phyloP scores from a whole-genome alignment of 2,113 vertebrate genomes.

The Lepisosteus oculatus region DNA sequence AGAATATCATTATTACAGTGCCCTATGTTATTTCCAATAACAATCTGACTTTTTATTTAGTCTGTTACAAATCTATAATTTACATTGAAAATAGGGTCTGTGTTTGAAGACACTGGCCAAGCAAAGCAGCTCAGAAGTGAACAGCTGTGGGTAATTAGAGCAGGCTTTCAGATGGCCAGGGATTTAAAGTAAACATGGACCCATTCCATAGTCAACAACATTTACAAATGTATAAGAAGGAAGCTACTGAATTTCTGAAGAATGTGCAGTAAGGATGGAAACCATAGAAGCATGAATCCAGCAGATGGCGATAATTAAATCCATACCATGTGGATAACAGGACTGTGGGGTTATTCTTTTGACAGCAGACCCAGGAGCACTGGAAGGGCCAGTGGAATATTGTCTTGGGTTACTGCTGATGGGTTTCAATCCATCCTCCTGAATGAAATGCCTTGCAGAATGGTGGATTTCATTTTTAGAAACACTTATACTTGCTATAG shows the following conservation, averaged over 20 bases:
- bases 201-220: constrained; percentile 94
- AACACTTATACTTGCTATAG: too few relatives aligned
- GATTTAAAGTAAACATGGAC: constrained; percentile 97
- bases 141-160: constrained; percentile 93
- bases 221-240: constrained; percentile 95
- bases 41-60: constrained; percentile 82
- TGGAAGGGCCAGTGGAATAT: constrained; percentile 40
- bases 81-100: constrained; percentile 80
- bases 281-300: constrained; percentile 73
- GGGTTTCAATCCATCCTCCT: constrained; percentile 47
- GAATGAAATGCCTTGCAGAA: constrained; percentile 18
- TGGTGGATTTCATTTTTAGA: too few relatives aligned
- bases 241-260: constrained; percentile 98
- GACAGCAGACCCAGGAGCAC: constrained; percentile 47
- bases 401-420: constrained; percentile 55
- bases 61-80: constrained; percentile 82
- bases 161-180: constrained; percentile 76
- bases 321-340: constrained; percentile 65
- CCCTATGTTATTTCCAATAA: constrained; percentile 77
- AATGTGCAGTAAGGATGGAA: constrained; percentile 86
- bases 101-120: constrained; percentile 82
- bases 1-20: constrained; percentile 72
- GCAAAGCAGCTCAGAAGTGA: constrained; percentile 76
- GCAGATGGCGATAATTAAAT: constrained; percentile 93
- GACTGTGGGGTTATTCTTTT: constrained; percentile 60